Evolutionary conservation across 2,113 vertebrate genomes (phyloP), one percentile per base, ranked within the genome.

Genomic region (Trachemys scripta): DNA sequence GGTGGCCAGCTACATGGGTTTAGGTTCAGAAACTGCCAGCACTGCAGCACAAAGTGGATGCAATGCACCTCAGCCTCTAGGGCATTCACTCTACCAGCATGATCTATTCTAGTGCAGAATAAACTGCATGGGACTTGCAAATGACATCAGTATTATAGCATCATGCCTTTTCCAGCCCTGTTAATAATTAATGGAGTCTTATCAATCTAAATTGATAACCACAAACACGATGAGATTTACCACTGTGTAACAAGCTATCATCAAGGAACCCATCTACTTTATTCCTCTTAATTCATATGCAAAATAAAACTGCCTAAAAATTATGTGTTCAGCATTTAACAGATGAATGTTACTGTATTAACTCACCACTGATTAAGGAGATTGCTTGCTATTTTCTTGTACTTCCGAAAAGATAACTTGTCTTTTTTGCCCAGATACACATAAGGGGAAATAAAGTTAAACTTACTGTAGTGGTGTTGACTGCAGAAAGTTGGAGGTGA

Each of bases 161-260:
- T 38, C 31, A 45, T 80, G 24, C 25, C 29, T 92, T 82, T 88
- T 29, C 80, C 38, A 76, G 2, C 35, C 19, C 42, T 79, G 42
- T 51, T 90, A 87, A 81, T 81, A 87, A n/a, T 45, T 88, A 50
- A 54, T 75, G 45, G 69, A 45, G 82, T 65, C 69, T 29, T 50
- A 75, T 35, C 25, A 35, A 85, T 80, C 20, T 88, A 76, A 72
- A 85, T 85, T 69, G 42, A 42, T 38, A 14, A 47, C 80, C 29
- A 25, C 51, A 82, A 90, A 84, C 45, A 11, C 12, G 16, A 31
- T 16, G 31, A 12, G 57, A 90, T 79, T 92, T 53, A 11, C 11
- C 57, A 2, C 49, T 24, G 1, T 78, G 45, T 72, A 85, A 27
- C 10, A 83, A 16, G 27, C 80, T 89, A 29, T 75, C 85, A 88